Conservation (phyloP, 2,797 vertebrate species). For the Synaphobranchus kaupii region DNA sequence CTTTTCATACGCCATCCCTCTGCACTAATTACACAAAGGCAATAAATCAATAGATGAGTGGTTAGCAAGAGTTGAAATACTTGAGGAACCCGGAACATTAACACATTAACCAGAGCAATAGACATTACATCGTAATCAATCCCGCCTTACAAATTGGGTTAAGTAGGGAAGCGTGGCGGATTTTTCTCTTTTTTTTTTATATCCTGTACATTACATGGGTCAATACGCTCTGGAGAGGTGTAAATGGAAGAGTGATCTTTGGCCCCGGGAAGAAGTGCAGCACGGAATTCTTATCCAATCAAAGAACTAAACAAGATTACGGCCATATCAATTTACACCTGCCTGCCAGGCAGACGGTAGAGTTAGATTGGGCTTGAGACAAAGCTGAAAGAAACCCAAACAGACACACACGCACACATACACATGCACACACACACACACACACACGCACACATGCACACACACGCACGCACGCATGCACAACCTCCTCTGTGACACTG, state of each 20-base stretch:
- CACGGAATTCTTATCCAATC: constrained; percentile 52
- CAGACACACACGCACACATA: not conserved
- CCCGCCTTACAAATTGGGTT: constrained; percentile 70
- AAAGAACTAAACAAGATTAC: constrained; percentile 54
- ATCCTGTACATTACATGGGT: constrained; percentile 64
- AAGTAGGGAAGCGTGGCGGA: constrained; percentile 39
- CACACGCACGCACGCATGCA: constrained; percentile 9
- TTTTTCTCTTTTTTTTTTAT: constrained; percentile 33
- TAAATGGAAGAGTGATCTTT: constrained; percentile 48
- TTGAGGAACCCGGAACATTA: constrained; percentile 64
- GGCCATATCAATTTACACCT: constrained; percentile 31
- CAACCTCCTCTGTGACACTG: not conserved
- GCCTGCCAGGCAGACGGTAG: constrained; percentile 29
- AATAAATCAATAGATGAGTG: constrained; percentile 73
- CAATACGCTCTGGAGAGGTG: constrained; percentile 46
- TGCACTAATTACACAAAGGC: constrained; percentile 64
- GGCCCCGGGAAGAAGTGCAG: constrained; percentile 50
- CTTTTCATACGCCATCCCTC: constrained; percentile 38
- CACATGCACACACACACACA: not conserved
- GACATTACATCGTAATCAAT: constrained; percentile 74
- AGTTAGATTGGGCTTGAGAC: not conserved
- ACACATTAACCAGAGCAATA: constrained; percentile 64
- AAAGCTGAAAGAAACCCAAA: not conserved
- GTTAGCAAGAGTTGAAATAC: constrained; percentile 64
- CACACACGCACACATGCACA: constrained; percentile 25